Evolutionary conservation across 2,797 vertebrate species (phyloP), one percentile per base, ranked within the genome.

Genomic region (Crax fasciolata): DNA sequence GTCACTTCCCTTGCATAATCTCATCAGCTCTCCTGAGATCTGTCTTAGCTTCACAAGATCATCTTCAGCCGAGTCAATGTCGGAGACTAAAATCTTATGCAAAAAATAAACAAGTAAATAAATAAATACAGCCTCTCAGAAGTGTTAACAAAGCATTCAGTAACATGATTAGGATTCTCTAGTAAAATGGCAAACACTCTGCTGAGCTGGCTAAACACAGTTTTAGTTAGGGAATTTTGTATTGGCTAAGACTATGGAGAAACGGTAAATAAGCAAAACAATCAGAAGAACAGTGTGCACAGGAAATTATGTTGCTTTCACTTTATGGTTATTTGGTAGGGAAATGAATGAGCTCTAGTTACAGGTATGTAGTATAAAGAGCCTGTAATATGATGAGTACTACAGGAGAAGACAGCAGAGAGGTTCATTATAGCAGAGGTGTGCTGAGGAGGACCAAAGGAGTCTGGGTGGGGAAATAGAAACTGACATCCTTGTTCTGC

Each of bases 41-140:
- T 92, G 94, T 30, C 97, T 97, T 65, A 98, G 92, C 35, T 95
- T 94, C 94, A 96, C 87, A 2, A 98, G 89, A 25, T 97, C 97
- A 55, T 94, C 97, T 88, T 97, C 96, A 63, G 63, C 68, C 0
- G 78, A 97, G 32, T 68, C 38, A 28, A 98, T 92, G 83, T 28
- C 92, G 72, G 96, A 92, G 17, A 97, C 94, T 59, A 98, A 86
- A 80, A 59, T 48, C 98, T 98, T 95, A 38, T 1, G 71, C 79
- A 84, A 92, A 73, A 94, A 94, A 83, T 12, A 68, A 48, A 58
- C 10, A 86, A 17, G 24, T 18, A 76, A 92, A 80, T 46, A 88
- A 90, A 43, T 49, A 57, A 81, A n/a, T n/a, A n/a, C 54, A 55
- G 30, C 54, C 54, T 55, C 15, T 68, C 18, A 62, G 20, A 72